These are phyloP conservation scores for Drosophila mercatorum DNA, from an alignment of 2,888 invertebrate species.

Conservation along the genomic window DNA sequence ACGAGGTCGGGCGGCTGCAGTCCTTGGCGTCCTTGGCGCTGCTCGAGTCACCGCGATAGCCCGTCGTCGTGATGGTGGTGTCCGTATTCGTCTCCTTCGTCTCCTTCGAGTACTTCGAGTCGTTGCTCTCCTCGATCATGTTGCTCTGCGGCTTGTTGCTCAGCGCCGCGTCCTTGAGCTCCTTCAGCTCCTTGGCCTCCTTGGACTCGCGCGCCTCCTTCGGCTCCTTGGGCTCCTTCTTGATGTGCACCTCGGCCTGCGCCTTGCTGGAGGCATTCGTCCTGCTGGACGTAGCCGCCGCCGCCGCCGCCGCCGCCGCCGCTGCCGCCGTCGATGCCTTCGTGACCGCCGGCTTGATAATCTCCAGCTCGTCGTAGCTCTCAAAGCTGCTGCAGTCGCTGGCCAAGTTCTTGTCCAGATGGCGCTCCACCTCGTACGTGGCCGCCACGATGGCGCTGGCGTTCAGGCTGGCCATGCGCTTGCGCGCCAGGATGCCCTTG, in stretches of 20 bases:
- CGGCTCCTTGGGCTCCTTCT: conserved; percentile 38
- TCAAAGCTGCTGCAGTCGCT: conserved; percentile 83
- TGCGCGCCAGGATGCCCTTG: conserved; percentile 94
- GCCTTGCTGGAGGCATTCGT: not conserved
- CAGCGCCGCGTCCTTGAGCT: conserved; percentile 32
- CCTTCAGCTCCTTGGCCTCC: conserved; percentile 34
- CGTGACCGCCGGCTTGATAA: not conserved
- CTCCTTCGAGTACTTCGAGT: conserved; percentile 82
- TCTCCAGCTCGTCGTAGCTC: conserved; percentile 80
- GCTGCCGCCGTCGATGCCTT: conserved; percentile 11
- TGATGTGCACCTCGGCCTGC: conserved; percentile 31
- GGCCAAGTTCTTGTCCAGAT: conserved; percentile 83
- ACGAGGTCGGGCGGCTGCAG: conserved; percentile 85
- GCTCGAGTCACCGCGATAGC: conserved; percentile 75
- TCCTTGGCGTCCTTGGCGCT: conserved; percentile 82
- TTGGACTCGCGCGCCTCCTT: conserved; percentile 12
- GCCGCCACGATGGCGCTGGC: conserved; percentile 96
- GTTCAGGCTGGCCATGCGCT: conserved; percentile 96
- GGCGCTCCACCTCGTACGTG: conserved; percentile 90
- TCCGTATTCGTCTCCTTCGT: conserved; percentile 82
- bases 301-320: conserved; percentile 1
- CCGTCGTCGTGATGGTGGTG: conserved; percentile 77
- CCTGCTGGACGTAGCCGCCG: not conserved
- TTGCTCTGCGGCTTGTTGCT: conserved; percentile 60
- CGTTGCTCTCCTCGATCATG: conserved; percentile 81